Evolutionary conservation across 2,888 invertebrate genomes (phyloP), one percentile per base, ranked within the genome.

Genomic region (Epinotia bilunana): DNA sequence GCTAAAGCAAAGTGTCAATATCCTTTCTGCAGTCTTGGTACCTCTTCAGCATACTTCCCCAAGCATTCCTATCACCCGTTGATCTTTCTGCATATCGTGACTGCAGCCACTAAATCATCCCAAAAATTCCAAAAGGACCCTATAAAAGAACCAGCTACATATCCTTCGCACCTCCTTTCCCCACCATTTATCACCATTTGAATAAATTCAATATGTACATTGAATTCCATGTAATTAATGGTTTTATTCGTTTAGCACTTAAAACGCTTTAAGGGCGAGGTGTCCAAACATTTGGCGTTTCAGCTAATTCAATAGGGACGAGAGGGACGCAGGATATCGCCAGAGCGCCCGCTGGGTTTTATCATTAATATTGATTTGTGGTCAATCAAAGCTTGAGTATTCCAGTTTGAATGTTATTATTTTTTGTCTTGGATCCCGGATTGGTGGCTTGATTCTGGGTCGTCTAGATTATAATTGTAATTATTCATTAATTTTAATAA

Each of bases 301-400:
- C 83, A 81, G 79, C 91, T 86, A 79, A 77, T 67, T 73, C 43
- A 74, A 72, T 81, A 77, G 46, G 80, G 78, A 79, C 62, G 86
- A 89, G 74, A 82, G 83, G 83, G 89, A 93, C 76, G 78, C 80
- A 72, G 74, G 78, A 85, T 81, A 80, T 81, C 80, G 82, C 81
- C 84, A 86, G 92, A 87, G 90, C 94, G 86, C 94, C 92, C 91
- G 93, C 92, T 93, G 93, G 81, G 80, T 90, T 82, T 84, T 88
- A 93, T 94, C 94, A 94, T 94, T 94, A 94, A 94, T 94, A 94
- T 94, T 94, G 94, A 94, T 94, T 94, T 94, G 94, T 94, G 94
- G 94, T 94, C 94, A 94, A 94, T 94, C 94, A 94, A 91, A 92
- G 91, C 87, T 87, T 89, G 82, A 91, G 93, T 91, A 92, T 94